phyloP scores from a whole-genome alignment of 1,140 invertebrate genomes.

The Hestina assimilis region DNA sequence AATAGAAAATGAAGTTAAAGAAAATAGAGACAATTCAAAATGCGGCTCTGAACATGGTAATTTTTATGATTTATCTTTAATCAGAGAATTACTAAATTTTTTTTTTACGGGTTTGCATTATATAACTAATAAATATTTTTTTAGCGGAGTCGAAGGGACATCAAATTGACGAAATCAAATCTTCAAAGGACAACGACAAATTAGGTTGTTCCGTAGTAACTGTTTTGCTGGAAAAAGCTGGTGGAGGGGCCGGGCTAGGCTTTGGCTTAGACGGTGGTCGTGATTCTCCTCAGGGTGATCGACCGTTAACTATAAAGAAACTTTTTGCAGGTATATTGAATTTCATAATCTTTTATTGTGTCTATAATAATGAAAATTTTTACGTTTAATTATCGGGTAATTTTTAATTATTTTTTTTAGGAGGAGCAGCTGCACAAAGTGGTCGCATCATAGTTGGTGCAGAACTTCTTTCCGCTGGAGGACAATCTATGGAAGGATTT shows the following conservation, averaged over 20 bases:
- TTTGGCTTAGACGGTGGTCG: slow-evolving; percentile 95
- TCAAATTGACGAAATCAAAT: slow-evolving; percentile 30
- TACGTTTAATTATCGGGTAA: not conserved
- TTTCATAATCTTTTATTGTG: not conserved
- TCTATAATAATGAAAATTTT: slow-evolving; percentile 1
- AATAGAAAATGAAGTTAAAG: slow-evolving; percentile 57
- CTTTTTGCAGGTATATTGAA: slow-evolving; percentile 89
- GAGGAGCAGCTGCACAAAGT: slow-evolving; percentile 93
- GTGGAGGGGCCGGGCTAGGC: slow-evolving; percentile 93
- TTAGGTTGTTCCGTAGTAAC: slow-evolving; percentile 50
- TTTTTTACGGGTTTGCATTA: no score
- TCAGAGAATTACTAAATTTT: no score
- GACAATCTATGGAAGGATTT: slow-evolving; percentile 87
- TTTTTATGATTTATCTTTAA: not conserved
- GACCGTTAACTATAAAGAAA: slow-evolving; percentile 92
- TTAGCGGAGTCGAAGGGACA: slow-evolving; percentile 63
- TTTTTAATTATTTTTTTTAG: slow-evolving; percentile 72
- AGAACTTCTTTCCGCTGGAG: slow-evolving; percentile 91
- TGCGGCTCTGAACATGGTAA: slow-evolving; percentile 71
- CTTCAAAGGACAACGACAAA: slow-evolving; percentile 25
- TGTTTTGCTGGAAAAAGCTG: slow-evolving; percentile 83
- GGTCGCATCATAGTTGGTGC: slow-evolving; percentile 91
- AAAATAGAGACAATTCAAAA: slow-evolving; percentile 40
- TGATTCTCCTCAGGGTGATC: slow-evolving; percentile 92
- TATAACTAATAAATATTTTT: no score